These are phyloP conservation scores for Cyphomyrus discorhynchus DNA, from an alignment of 2,113 vertebrate genomes.

Conservation along the genomic window DNA sequence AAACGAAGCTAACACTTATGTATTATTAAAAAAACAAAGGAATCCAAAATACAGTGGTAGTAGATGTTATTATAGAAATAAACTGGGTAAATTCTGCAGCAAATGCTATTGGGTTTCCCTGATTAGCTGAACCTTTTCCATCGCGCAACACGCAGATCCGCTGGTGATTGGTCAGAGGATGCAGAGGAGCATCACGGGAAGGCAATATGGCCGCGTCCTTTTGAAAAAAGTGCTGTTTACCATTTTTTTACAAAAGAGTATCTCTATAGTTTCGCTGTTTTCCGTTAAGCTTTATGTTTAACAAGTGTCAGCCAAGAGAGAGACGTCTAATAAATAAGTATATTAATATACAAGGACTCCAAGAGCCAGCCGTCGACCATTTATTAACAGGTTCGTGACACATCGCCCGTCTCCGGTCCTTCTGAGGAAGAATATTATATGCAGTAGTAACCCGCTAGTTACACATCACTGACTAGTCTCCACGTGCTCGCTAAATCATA, in stretches of 20 bases:
- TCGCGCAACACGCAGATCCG: background rate
- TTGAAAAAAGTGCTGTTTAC: slow-evolving; percentile 54
- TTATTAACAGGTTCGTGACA: slow-evolving; percentile 59
- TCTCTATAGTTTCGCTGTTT: slow-evolving; percentile 14
- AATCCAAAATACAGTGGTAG: background rate
- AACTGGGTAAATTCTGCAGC: background rate
- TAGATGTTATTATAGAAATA: background rate
- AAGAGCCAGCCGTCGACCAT: slow-evolving; percentile 53
- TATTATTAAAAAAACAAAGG: background rate
- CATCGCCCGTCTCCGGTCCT: background rate
- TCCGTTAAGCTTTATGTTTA: slow-evolving; percentile 31
- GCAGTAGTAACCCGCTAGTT: slow-evolving; percentile 1
- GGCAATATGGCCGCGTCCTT: slow-evolving; percentile 77
- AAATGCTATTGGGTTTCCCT: background rate
- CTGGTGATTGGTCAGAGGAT: slow-evolving; percentile 46
- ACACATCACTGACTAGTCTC: background rate
- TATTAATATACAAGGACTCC: slow-evolving; percentile 46
- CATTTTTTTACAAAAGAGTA: background rate
- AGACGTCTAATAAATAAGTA: slow-evolving; percentile 22
- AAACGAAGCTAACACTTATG: background rate
- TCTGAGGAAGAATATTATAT: background rate
- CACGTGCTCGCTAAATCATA: background rate
- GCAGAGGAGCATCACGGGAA: slow-evolving; percentile 64
- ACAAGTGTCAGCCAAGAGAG: slow-evolving; percentile 14
- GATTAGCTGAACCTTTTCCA: background rate